These are phyloP conservation scores for Anabacerthia variegaticeps DNA, from an alignment of 2,797 vertebrate species.

Conservation along the genomic window DNA sequence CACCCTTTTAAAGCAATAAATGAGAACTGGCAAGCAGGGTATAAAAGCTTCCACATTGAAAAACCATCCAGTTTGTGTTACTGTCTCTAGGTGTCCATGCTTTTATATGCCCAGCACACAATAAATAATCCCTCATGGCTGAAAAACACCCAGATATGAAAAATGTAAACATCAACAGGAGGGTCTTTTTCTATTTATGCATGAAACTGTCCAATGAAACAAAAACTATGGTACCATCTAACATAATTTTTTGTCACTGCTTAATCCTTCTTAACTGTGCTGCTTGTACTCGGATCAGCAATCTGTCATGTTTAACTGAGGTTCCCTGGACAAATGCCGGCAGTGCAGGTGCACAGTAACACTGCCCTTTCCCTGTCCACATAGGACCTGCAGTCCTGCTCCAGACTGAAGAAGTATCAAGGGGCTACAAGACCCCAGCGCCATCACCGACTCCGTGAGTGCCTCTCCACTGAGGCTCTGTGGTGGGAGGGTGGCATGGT, in stretches of 20 bases:
- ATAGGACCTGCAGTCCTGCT: not conserved
- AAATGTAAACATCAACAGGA: not conserved
- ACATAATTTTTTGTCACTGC: accelerated
- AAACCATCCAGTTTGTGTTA: not conserved
- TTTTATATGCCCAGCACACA: not conserved
- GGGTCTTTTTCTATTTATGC: not conserved
- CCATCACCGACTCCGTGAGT: not conserved
- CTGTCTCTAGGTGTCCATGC: not conserved
- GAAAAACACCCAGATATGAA: not conserved
- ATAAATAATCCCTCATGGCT: not conserved
- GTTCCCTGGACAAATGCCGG: accelerated
- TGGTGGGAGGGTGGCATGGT: not conserved
- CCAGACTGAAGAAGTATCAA: not conserved
- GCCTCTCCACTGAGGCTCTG: accelerated
- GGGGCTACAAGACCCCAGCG: accelerated
- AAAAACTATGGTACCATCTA: not conserved
- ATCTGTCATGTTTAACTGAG: accelerated
- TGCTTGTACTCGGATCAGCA: not conserved
- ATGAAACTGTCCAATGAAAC: not conserved
- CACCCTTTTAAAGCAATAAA: not conserved
- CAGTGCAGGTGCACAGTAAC: accelerated
- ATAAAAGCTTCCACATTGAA: not conserved
- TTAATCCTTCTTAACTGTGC: not conserved
- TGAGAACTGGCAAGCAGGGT: not conserved
- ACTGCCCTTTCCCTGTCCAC: not conserved